Percentiles rank a stretch among this genome's conserved stretches.
Evolutionary conservation across 1,140 invertebrate species (phyloP).

Genomic region (Thaumatotibia leucotreta): DNA sequence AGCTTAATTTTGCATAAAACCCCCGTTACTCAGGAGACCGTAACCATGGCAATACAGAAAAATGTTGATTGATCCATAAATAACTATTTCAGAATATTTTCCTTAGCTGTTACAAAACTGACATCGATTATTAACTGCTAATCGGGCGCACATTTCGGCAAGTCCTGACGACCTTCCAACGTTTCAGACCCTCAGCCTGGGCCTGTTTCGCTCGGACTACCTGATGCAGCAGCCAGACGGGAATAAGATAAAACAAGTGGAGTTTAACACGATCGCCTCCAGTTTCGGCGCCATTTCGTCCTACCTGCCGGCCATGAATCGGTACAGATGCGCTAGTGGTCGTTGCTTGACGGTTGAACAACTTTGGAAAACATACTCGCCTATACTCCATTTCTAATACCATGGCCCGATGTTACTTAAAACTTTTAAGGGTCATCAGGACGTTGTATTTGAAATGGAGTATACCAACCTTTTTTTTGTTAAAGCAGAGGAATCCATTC

Average conservation of each 20-base stretch:
- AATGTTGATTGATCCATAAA: too few relatives aligned
- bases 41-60: too few relatives aligned
- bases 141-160: too few relatives aligned
- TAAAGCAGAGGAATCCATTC: too few relatives aligned
- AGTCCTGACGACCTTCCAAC: conserved; percentile 25
- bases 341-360: conserved; percentile 6
- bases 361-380: conserved; percentile 2
- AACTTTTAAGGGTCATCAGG: too few relatives aligned
- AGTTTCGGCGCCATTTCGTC: conserved; percentile 83
- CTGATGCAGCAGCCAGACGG: conserved; percentile 79
- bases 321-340: conserved; percentile 74
- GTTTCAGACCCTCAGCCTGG: conserved; percentile 76
- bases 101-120: background rate
- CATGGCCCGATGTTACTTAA: too few relatives aligned
- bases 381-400: background rate
- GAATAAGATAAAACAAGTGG: conserved; percentile 84
- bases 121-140: too few relatives aligned
- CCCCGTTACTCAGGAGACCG: too few relatives aligned
- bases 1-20: too few relatives aligned
- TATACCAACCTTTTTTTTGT: too few relatives aligned
- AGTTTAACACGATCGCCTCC: conserved; percentile 86
- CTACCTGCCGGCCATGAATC: conserved; percentile 79
- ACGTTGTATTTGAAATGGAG: too few relatives aligned
- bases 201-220: conserved; percentile 86
- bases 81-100: too few relatives aligned